phyloP scores from a whole-genome alignment of 2,888 invertebrate genomes.

The Polyommatus iphigenia region DNA sequence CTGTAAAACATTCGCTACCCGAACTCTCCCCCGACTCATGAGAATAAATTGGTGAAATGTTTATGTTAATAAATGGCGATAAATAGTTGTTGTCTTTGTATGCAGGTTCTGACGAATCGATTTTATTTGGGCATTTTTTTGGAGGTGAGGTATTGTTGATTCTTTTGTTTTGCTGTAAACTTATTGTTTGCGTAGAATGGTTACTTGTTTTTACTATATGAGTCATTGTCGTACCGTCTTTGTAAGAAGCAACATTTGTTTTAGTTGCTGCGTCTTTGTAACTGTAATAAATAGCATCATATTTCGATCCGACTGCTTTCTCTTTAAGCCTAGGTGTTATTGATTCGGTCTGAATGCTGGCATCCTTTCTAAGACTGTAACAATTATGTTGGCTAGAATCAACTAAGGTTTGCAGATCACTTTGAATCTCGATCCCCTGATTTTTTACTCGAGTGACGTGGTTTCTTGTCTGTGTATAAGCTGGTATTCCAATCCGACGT shows the following conservation, averaged over 20 bases:
- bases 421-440: constrained; percentile 76
- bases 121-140: constrained; percentile 49
- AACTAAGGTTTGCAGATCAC: constrained; percentile 71
- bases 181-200: constrained; percentile 61
- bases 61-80: constrained; percentile 79
- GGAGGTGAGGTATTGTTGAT: constrained; percentile 52
- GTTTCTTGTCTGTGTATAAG: constrained; percentile 80
- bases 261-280: constrained; percentile 65
- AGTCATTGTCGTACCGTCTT: constrained; percentile 69
- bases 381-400: constrained; percentile 54
- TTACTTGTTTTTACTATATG: constrained; percentile 54
- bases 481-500: constrained; percentile 73
- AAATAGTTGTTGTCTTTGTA: constrained; percentile 51
- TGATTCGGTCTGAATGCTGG: constrained; percentile 65
- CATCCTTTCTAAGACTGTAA: constrained; percentile 57
- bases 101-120: constrained; percentile 45
- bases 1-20: constrained; percentile 1
- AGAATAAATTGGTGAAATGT: constrained; percentile 78
- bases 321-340: constrained; percentile 74
- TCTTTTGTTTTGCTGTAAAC: constrained; percentile 60
- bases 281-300: constrained; percentile 54
- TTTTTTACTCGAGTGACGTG: constrained; percentile 79
- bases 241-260: constrained; percentile 50
- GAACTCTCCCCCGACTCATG: constrained; percentile 56
- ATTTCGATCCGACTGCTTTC: constrained; percentile 62